phyloP scores from a whole-genome alignment of 2,113 vertebrate genomes.

The Carassius gibelio region DNA sequence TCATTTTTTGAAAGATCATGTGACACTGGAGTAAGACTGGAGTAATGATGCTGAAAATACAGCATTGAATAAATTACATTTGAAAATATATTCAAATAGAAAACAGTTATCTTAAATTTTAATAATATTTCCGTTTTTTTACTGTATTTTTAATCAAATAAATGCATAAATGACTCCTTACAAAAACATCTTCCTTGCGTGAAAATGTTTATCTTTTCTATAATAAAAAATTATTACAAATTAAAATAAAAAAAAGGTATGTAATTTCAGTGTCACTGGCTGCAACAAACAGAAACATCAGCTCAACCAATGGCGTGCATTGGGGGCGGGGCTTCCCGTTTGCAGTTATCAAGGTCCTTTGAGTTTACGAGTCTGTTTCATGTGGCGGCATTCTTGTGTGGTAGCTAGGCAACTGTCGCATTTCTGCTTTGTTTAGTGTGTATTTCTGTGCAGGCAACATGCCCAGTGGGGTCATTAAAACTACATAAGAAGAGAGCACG shows the following conservation, averaged over 20 bases:
- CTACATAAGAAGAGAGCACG: neutral
- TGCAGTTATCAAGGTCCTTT: neutral
- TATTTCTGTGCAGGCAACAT: neutral
- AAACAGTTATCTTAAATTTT: neutral
- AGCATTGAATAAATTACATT: neutral
- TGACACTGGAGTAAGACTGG: neutral
- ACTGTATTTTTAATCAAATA: neutral
- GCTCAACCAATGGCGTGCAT: too few species aligned
- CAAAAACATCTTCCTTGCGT: too few species aligned
- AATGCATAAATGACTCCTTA: neutral
- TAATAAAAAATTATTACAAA: too few species aligned
- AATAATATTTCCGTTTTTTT: neutral
- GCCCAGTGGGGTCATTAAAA: constrained; percentile 34
- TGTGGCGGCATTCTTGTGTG: neutral
- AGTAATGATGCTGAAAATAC: neutral
- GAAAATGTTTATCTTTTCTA: too few species aligned
- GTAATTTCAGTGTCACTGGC: neutral
- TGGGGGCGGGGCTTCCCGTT: neutral
- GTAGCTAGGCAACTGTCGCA: constrained; percentile 45
- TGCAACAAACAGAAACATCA: neutral
- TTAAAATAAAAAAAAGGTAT: neutral
- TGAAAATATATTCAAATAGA: neutral
- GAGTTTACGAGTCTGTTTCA: neutral
- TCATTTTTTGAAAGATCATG: neutral
- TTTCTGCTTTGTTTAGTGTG: constrained; percentile 22